A percentile compares a stretch with the other conserved stretches of the same genome.
Evolutionary conservation across 2,797 vertebrate genomes (phyloP).

Genomic region (Sylvia borin): DNA sequence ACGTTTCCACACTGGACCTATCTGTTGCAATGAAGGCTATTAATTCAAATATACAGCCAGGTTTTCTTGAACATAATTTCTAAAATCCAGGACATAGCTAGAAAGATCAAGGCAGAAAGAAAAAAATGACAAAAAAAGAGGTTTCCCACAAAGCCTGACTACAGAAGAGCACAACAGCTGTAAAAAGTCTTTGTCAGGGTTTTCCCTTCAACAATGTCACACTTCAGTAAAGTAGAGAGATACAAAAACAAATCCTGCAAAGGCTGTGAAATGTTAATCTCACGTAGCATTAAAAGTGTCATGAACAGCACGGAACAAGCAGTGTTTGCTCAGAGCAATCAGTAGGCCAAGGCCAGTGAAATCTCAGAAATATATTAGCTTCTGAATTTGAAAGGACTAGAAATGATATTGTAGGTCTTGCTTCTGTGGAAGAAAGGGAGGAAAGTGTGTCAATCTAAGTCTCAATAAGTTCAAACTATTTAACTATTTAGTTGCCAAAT

Average conservation of each 20-base stretch:
- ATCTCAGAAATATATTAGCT: neutral
- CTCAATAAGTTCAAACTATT: neutral
- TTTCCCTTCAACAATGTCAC: neutral
- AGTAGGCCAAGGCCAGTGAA: neutral
- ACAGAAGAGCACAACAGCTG: neutral
- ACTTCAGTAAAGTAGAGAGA: neutral
- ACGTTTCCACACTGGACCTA: neutral
- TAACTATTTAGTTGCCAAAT: neutral
- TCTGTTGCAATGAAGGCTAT: neutral
- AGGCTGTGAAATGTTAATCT: conserved; percentile 20
- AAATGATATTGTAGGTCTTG: neutral
- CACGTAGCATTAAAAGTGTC: neutral
- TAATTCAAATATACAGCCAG: neutral
- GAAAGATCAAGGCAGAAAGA: neutral
- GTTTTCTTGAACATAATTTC: neutral
- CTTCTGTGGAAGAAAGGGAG: neutral
- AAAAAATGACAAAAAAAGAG: neutral
- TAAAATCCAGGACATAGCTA: neutral
- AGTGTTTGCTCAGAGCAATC: neutral
- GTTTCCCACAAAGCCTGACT: neutral
- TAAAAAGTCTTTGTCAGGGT: neutral
- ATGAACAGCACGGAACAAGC: neutral
- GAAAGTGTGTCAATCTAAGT: neutral
- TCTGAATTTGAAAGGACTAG: neutral
- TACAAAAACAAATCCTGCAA: conserved; percentile 4